These are phyloP conservation scores for Ophion obscuratus DNA, from an alignment of 2,888 invertebrate species.

Conservation along the genomic window DNA sequence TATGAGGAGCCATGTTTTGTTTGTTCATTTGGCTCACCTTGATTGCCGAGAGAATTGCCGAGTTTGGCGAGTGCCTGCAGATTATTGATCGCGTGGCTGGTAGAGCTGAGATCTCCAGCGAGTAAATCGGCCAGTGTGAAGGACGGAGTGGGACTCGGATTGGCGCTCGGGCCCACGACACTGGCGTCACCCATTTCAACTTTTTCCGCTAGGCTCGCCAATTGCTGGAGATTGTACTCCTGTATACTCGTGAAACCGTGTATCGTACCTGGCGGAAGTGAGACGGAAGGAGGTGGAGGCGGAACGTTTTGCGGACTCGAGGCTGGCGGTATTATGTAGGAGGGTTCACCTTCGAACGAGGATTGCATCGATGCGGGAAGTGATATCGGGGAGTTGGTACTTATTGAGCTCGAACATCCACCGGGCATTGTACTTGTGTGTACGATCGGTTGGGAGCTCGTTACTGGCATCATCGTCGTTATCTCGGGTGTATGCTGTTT, in stretches of 20 bases:
- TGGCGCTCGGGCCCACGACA: constrained; percentile 83
- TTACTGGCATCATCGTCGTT: constrained; percentile 83
- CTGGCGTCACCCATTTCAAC: constrained; percentile 82
- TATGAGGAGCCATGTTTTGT: background rate
- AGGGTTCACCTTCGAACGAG: constrained; percentile 91
- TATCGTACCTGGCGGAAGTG: constrained; percentile 82
- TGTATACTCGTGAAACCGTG: constrained; percentile 90
- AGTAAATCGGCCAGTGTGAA: constrained; percentile 92
- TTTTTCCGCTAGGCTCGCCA: constrained; percentile 92
- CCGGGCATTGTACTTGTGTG: constrained; percentile 84
- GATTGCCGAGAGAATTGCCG: constrained; percentile 86
- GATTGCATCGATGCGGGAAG: constrained; percentile 89
- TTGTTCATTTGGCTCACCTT: constrained; percentile 79
- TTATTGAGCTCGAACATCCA: constrained; percentile 86
- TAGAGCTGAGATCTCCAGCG: constrained; percentile 88
- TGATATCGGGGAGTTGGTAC: constrained; percentile 89
- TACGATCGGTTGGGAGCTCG: constrained; percentile 84
- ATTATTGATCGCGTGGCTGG: constrained; percentile 93
- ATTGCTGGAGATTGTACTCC: constrained; percentile 93
- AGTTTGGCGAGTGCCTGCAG: constrained; percentile 95
- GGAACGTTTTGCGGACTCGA: constrained; percentile 82
- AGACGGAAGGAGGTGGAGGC: constrained; percentile 79
- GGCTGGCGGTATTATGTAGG: constrained; percentile 84
- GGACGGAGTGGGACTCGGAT: constrained; percentile 87
- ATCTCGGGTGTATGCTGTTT: constrained; percentile 82